Evolutionary conservation across 2,888 invertebrate genomes (phyloP).

Genomic region (Tipula unca): DNA sequence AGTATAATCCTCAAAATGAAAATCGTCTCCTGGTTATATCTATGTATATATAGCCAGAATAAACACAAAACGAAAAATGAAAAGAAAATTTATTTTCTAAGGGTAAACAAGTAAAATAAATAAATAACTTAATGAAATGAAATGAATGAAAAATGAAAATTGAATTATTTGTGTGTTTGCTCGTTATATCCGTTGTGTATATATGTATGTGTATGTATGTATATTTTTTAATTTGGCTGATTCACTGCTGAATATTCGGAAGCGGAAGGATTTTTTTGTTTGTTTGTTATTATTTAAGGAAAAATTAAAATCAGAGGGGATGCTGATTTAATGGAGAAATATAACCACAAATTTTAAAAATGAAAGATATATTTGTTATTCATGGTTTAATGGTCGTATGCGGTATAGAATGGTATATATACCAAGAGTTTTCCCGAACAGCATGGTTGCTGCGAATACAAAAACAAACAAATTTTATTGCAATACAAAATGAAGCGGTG

Average conservation of each 20-base stretch:
- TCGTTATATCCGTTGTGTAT: neutral
- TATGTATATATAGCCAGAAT: neutral
- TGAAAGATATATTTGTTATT: neutral
- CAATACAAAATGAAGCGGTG: no score
- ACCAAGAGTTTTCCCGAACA: no score
- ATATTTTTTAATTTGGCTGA: neutral
- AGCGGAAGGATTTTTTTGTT: neutral
- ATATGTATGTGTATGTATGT: neutral
- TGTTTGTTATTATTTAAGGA: neutral
- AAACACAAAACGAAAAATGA: neutral
- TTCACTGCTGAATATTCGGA: neutral
- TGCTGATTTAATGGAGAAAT: neutral
- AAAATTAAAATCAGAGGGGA: neutral
- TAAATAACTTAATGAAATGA: constrained; percentile 8
- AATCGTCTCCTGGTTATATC: neutral
- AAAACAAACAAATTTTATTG: no score
- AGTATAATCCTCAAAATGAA: constrained; percentile 14
- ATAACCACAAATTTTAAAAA: neutral
- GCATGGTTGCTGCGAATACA: no score
- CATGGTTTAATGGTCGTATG: no score
- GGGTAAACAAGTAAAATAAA: neutral
- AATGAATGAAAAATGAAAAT: neutral
- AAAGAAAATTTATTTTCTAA: neutral
- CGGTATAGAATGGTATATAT: no score
- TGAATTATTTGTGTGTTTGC: neutral